A percentile compares a stretch with the other conserved stretches of the same genome.
These are phyloP conservation scores for Ibidorhyncha struthersii DNA, from an alignment of 2,113 vertebrate species.

Conservation along the genomic window DNA sequence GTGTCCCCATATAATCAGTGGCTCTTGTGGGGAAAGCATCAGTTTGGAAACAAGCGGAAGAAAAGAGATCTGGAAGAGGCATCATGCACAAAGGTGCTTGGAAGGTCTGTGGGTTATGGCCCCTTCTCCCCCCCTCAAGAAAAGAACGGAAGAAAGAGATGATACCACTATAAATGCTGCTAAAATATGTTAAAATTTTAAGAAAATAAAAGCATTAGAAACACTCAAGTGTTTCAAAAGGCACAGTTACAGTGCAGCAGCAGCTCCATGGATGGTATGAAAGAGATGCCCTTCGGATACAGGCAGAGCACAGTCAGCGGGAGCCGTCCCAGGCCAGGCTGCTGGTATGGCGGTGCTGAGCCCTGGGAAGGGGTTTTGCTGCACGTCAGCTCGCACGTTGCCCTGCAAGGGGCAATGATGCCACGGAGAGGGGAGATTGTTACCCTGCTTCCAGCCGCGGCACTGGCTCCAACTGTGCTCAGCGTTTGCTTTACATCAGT, in stretches of 20 bases:
- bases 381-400: accelerated
- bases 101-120: neutral
- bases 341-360: neutral
- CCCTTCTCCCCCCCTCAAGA: neutral
- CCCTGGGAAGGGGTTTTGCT: neutral
- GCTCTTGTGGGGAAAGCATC: neutral
- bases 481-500: neutral
- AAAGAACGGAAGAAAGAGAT: neutral
- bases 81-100: neutral
- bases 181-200: neutral
- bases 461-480: neutral
- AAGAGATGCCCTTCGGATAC: too few relatives aligned
- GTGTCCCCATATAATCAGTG: accelerated
- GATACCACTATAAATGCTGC: neutral
- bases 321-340: neutral
- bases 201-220: neutral
- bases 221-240: neutral
- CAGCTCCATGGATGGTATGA: accelerated
- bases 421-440: neutral
- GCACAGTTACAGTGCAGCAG: accelerated
- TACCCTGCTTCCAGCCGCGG: neutral
- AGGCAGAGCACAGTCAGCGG: accelerated
- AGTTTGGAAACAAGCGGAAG: neutral
- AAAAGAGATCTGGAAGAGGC: neutral
- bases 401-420: too few relatives aligned